Conservation (phyloP, 2,888 invertebrate species). For the Chirona hameri region DNA sequence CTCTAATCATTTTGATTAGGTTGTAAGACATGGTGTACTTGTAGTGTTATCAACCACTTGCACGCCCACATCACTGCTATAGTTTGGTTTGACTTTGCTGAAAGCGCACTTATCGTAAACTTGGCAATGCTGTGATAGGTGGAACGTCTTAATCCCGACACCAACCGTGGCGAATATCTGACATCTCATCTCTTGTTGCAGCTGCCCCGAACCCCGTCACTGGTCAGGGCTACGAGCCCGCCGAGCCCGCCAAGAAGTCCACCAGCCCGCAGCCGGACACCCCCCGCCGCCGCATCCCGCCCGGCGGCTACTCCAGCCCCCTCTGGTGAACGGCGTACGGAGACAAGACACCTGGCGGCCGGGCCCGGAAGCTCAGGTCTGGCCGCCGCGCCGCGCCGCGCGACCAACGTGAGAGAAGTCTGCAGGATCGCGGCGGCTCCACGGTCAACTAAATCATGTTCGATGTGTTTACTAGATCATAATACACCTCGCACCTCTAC, state of each 20-base stretch:
- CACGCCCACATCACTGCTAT: no score
- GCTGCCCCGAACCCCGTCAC: slow-evolving; percentile 1
- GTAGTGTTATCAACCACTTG: no score
- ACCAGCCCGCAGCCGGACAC: background rate
- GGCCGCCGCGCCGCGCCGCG: background rate
- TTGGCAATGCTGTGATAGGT: no score
- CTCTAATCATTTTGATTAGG: no score
- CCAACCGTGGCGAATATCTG: background rate
- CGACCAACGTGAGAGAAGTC: background rate
- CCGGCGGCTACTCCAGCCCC: slow-evolving; percentile 9
- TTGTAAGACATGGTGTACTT: no score
- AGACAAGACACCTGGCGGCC: background rate
- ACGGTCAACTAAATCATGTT: background rate
- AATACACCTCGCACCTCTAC: background rate
- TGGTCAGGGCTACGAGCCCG: background rate
- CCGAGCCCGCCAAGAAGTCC: background rate
- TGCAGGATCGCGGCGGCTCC: background rate
- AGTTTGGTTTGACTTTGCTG: no score
- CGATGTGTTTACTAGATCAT: background rate
- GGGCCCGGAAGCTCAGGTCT: background rate
- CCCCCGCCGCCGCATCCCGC: slow-evolving; percentile 2
- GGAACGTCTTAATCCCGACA: background rate
- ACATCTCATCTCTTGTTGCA: background rate
- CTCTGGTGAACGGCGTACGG: background rate
- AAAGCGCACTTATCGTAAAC: no score